A percentile compares a stretch with the other conserved stretches of the same genome.
Conservation (phyloP, 2,888 invertebrate species). For the Imbricaverruca yamaguchii region DNA sequence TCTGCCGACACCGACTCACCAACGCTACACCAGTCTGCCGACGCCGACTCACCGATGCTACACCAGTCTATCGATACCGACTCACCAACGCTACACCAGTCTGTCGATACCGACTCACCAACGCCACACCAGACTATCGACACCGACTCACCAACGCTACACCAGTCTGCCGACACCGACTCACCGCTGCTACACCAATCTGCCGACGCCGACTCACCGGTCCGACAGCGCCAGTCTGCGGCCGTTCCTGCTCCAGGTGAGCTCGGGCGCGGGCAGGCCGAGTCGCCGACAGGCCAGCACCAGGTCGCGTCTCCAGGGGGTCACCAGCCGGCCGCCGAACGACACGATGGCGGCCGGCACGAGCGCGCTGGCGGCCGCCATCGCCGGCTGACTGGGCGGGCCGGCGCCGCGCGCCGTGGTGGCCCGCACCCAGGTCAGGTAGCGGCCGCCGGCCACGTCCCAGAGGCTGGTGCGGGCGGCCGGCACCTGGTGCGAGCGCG, state of each 20-base stretch:
- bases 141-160: too few species aligned
- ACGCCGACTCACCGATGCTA: too few species aligned
- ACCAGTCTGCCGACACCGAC: too few species aligned
- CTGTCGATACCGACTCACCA: too few species aligned
- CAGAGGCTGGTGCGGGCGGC: conserved; percentile 15
- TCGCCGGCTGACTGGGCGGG: conserved; percentile 25
- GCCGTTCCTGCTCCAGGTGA: conserved; percentile 30
- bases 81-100: too few species aligned
- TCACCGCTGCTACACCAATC: conserved; percentile 37
- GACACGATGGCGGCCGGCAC: conserved; percentile 62
- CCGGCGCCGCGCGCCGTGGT: conserved; percentile 30
- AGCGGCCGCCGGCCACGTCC: conserved; percentile 29
- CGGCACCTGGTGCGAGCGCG: background rate
- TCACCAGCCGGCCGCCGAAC: conserved; percentile 57
- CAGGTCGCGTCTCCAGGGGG: conserved; percentile 51
- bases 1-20: too few species aligned
- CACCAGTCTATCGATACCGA: too few species aligned
- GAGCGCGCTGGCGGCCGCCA: conserved; percentile 28
- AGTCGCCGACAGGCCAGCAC: conserved; percentile 30
- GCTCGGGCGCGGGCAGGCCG: conserved; percentile 28
- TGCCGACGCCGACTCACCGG: conserved; percentile 13
- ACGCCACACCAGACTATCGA: too few species aligned
- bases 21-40: too few species aligned
- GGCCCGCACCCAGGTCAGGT: conserved; percentile 30
- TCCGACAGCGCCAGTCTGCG: background rate